These are phyloP conservation scores for Eledona agricola DNA, from an alignment of 2,888 invertebrate genomes.

Conservation along the genomic window DNA sequence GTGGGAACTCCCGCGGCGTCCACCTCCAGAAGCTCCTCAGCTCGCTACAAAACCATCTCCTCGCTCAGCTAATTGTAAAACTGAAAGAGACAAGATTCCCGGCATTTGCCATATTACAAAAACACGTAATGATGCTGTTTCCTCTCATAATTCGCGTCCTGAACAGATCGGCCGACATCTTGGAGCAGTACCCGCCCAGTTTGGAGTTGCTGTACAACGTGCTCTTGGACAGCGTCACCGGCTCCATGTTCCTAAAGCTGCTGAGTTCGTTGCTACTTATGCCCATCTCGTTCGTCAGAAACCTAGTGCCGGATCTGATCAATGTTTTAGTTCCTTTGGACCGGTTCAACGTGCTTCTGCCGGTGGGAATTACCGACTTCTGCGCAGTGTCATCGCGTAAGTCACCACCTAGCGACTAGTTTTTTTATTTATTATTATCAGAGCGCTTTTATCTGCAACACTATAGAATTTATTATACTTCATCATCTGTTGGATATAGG, in stretches of 20 bases:
- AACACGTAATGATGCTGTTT: conserved; percentile 55
- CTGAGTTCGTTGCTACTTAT: conserved; percentile 67
- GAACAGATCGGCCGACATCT: conserved; percentile 55
- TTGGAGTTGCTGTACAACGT: conserved; percentile 63
- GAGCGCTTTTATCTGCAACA: no score
- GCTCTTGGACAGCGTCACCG: conserved; percentile 66
- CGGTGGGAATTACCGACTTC: conserved; percentile 56
- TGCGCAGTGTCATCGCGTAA: conserved; percentile 51
- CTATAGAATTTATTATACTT: no score
- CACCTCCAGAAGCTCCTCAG: conserved; percentile 66
- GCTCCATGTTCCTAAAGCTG: conserved; percentile 68
- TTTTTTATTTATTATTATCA: no score
- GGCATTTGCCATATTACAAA: conserved; percentile 19
- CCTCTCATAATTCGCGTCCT: conserved; percentile 55
- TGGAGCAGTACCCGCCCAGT: conserved; percentile 56
- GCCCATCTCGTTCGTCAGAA: conserved; percentile 60
- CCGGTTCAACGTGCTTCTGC: conserved; percentile 59
- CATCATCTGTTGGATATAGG: no score
- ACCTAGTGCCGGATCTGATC: conserved; percentile 58
- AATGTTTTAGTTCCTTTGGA: conserved; percentile 61
- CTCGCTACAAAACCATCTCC: conserved; percentile 68
- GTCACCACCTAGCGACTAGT: conserved; percentile 26
- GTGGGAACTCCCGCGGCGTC: conserved; percentile 52
- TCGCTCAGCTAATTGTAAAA: conserved; percentile 63
- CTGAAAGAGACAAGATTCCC: conserved; percentile 36